Base-by-base conservation (phyloP, 2,888 invertebrate species). In the Andrena chrysosceles region DNA sequence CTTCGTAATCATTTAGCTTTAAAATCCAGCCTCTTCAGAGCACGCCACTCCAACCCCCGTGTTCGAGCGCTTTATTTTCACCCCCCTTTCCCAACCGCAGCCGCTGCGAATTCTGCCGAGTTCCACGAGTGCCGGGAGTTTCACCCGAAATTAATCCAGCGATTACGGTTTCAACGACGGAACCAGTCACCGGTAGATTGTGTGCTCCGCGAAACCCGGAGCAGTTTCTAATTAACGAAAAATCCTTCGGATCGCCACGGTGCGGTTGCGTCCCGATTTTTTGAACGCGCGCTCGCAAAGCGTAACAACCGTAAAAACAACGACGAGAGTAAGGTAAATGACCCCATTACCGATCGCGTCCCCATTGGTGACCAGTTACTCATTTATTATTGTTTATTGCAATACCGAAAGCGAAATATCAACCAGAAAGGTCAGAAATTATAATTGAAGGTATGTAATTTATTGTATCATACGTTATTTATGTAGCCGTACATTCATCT, bases 1-100 rank as follows among this genome's bases (percentile, higher is more conserved):
- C 71, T 71, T 54, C 68, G 84, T 72, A 78, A 84, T 79, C 84
- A 83, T 78, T 84, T 83, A 84, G 66, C 83, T 83, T 67, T 71
- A 72, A 77, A 82, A 82, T 70, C 74, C 73, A 66, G 59, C 62
- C 83, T 66, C 77, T 78, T 73, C 78, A 75, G 29, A 52, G 69
- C 59, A 23, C 66, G 42, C 81, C 35, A 49, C 75, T 70, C 75
- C 60, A 29, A 73, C 59, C 70, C 63, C 73, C 56, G 20, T 23
- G 42, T 29, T 42, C 68, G 31, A 4, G 5, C 52, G 31, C 62
- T 69, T n/a, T 16, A n/a, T 20, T 54, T 33, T 13, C 81, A n/a
- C 63, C 16, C 52, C 59, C 20, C 26, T 2, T 26, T 10, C 20
- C 33, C 5, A 26, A 29, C 35, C 29, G 42, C 82, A 69, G 59